Conservation (phyloP, 2,113 vertebrate species). For the Gadus chalcogrammus region DNA sequence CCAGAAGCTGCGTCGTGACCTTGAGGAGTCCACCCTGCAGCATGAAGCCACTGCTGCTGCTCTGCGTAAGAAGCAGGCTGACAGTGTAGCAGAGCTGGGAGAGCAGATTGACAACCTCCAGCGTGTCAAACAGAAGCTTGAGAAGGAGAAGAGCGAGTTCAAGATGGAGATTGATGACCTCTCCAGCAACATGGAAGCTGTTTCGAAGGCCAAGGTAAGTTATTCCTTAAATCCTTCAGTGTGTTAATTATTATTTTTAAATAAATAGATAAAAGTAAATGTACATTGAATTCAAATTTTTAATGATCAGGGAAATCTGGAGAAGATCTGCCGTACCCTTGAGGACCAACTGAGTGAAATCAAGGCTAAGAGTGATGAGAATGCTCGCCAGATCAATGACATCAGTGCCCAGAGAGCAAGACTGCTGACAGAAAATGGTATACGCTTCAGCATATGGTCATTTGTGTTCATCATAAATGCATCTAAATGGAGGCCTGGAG, state of each 20-base stretch:
- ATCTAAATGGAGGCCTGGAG: too few relatives aligned
- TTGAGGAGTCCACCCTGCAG: constrained; percentile 65
- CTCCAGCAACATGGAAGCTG: constrained; percentile 58
- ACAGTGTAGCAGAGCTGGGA: constrained; percentile 58
- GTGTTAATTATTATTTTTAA: too few relatives aligned
- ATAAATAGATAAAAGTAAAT: too few relatives aligned
- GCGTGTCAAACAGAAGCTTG: constrained; percentile 64
- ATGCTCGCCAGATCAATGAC: not conserved
- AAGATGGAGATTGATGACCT: constrained; percentile 69
- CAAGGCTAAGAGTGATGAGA: constrained; percentile 1
- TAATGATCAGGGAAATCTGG: not conserved
- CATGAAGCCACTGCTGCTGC: constrained; percentile 62
- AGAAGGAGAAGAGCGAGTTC: constrained; percentile 64
- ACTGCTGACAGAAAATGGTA: not conserved
- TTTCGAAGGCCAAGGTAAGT: constrained; percentile 28
- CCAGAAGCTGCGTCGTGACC: constrained; percentile 63
- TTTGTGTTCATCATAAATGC: too few relatives aligned
- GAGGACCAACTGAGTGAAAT: not conserved
- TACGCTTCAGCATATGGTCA: too few relatives aligned
- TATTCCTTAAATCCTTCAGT: constrained; percentile 3
- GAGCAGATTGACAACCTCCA: constrained; percentile 65
- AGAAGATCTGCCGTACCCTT: not conserved
- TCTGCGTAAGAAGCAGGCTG: constrained; percentile 64
- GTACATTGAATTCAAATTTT: not conserved
- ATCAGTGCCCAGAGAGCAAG: not conserved